Percentiles rank a stretch among this genome's conserved stretches.
Evolutionary conservation across 2,113 vertebrate species (phyloP).

Genomic region (Gallinago paraguaiae): DNA sequence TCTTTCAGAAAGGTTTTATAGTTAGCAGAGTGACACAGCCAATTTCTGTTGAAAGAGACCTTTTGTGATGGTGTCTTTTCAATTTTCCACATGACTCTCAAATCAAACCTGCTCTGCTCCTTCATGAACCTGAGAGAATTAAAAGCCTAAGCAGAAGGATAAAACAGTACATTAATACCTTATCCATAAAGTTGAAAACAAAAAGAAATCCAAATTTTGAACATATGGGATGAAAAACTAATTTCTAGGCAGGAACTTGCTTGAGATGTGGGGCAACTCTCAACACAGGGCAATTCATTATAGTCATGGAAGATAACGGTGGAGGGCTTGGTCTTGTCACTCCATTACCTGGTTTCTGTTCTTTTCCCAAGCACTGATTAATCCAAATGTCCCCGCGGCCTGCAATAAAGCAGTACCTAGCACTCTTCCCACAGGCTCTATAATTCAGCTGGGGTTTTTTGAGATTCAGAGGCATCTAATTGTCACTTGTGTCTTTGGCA

Average conservation of each 20-base stretch:
- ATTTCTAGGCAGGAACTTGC: background rate
- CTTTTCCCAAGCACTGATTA: background rate
- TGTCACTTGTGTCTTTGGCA: background rate
- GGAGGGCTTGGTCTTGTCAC: background rate
- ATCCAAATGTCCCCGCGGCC: background rate
- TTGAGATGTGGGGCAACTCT: background rate
- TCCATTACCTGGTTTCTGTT: background rate
- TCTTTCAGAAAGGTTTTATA: background rate
- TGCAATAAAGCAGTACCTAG: background rate
- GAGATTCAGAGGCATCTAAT: background rate
- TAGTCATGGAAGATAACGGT: background rate
- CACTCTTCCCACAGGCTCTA: rapidly evolving
- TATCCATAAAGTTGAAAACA: background rate
- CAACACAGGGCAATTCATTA: background rate
- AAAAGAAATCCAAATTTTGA: background rate
- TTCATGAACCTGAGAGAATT: background rate
- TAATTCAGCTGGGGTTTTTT: background rate
- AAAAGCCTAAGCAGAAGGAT: background rate
- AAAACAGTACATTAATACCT: background rate
- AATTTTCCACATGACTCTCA: background rate
- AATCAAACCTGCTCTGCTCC: background rate
- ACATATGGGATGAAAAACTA: rapidly evolving
- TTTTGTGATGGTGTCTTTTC: background rate
- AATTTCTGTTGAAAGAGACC: background rate
- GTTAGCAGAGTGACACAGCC: background rate